Evolutionary conservation across 2,797 vertebrate genomes (phyloP).

Genomic region (Poecilia picta): DNA sequence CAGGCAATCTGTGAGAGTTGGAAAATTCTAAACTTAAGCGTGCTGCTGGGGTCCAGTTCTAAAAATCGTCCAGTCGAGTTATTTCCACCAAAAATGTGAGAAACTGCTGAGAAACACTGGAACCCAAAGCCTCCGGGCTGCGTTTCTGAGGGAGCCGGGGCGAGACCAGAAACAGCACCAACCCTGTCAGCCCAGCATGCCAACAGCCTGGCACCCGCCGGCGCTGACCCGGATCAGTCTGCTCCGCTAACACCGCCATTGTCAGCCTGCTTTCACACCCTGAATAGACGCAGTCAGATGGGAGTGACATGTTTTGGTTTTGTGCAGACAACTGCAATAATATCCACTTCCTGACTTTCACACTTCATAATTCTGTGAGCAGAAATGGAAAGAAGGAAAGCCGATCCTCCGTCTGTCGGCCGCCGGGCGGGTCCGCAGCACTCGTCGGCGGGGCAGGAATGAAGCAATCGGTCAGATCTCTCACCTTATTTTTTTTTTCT

Average conservation of each 20-base stretch:
- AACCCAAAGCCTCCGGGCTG: conserved; percentile 1
- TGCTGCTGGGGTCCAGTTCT: neutral
- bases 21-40: neutral
- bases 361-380: conserved; percentile 76
- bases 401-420: conserved; percentile 69
- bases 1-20: neutral
- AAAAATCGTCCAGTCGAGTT: neutral
- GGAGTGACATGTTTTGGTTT: conserved; percentile 75
- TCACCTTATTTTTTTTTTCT: conserved; percentile 58
- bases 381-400: conserved; percentile 56
- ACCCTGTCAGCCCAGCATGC: conserved; percentile 39
- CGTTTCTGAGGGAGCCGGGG: conserved; percentile 30
- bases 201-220: conserved; percentile 53
- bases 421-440: conserved; percentile 45
- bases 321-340: conserved; percentile 78
- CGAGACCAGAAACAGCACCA: conserved; percentile 47
- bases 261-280: conserved; percentile 64
- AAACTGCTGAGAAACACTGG: neutral
- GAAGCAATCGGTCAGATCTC: conserved; percentile 74
- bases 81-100: neutral
- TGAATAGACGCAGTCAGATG: conserved; percentile 73
- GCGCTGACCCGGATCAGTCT: conserved; percentile 50
- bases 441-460: conserved; percentile 66
- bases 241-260: conserved; percentile 66
- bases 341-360: conserved; percentile 79